Conservation (phyloP, 2,113 vertebrate genomes). For the Odontophorus gujanensis region DNA sequence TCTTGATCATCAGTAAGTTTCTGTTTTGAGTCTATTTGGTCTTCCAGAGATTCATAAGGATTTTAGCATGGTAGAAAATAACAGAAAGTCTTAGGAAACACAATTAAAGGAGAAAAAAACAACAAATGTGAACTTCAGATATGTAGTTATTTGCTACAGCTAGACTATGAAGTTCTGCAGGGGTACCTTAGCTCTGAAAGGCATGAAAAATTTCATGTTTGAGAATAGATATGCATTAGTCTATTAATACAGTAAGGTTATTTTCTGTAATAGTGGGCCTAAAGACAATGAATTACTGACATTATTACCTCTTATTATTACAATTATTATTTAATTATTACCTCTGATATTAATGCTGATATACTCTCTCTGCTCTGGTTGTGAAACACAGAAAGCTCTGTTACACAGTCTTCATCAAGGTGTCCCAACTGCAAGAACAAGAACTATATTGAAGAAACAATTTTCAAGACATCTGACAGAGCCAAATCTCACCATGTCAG, state of each 20-base stretch:
- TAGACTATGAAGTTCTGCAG: background rate
- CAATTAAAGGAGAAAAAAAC: background rate
- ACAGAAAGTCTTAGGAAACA: background rate
- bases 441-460: background rate
- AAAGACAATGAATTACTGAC: background rate
- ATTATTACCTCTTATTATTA: constrained; percentile 77
- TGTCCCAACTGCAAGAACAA: constrained; percentile 81
- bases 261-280: background rate
- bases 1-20: background rate
- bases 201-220: background rate
- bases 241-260: background rate
- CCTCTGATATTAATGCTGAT: constrained; percentile 85
- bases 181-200: background rate
- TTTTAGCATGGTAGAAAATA: background rate
- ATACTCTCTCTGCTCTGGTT: constrained; percentile 83
- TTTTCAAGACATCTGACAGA: background rate
- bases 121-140: background rate
- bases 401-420: constrained; percentile 92
- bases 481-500: background rate
- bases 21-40: background rate
- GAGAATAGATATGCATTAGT: background rate
- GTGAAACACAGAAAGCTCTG: constrained; percentile 88
- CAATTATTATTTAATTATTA: constrained; percentile 33
- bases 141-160: background rate
- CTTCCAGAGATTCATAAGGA: background rate